A percentile compares a stretch with the other conserved stretches of the same genome.
phyloP scores from a whole-genome alignment of 1,140 invertebrate species.

The Halesus radiatus region DNA sequence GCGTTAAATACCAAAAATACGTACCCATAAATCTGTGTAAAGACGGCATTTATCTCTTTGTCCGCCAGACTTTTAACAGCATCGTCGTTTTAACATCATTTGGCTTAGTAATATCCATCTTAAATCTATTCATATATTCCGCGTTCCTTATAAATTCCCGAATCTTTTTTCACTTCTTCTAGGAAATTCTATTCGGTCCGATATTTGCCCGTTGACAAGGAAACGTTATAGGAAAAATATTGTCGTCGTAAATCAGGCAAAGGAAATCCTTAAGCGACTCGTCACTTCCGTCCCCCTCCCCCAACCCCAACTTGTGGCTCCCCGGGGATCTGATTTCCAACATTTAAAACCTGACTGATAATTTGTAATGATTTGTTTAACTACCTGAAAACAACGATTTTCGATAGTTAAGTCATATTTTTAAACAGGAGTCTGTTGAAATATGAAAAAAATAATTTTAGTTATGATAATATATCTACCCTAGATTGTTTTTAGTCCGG shows the following conservation, averaged over 20 bases:
- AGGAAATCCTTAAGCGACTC: conserved; percentile 56
- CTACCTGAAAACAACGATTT: no score
- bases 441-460: no score
- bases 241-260: conserved; percentile 54
- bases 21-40: neutral
- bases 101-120: conserved; percentile 49
- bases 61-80: conserved; percentile 25
- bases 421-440: no score
- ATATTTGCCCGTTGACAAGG: conserved; percentile 54
- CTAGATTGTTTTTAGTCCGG: no score
- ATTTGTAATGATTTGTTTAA: no score
- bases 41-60: conserved; percentile 35
- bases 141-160: conserved; percentile 52
- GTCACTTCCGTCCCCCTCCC: conserved; percentile 47
- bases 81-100: conserved; percentile 48
- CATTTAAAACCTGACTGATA: no score
- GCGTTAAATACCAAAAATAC: conserved; percentile 2
- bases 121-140: conserved; percentile 55
- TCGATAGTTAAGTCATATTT: no score
- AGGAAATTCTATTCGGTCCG: conserved; percentile 15
- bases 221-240: conserved; percentile 57
- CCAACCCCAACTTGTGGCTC: no score
- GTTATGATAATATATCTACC: no score
- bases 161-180: conserved; percentile 34
- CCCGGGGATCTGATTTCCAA: no score